phyloP scores from a whole-genome alignment of 1,140 invertebrate genomes.

The Pseudomyrmex dendroicus region DNA sequence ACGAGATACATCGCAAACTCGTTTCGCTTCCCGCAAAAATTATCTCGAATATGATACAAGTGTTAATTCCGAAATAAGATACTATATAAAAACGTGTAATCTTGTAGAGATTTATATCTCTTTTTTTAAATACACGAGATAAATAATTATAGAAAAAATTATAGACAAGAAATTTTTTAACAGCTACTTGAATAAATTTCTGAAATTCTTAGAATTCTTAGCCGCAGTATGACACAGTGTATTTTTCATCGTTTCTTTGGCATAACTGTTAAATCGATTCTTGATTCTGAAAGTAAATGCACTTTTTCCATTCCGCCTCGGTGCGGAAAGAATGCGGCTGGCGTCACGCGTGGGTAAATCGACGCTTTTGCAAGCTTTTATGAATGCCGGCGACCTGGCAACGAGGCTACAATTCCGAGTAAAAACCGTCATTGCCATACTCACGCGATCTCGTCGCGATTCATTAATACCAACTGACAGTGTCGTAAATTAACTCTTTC shows the following conservation, averaged over 20 bases:
- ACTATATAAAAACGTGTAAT: no score
- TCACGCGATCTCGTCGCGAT: slow-evolving; percentile 38
- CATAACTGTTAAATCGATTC: slow-evolving; percentile 3
- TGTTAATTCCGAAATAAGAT: background rate
- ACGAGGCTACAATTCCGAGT: slow-evolving; percentile 27
- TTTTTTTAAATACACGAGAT: no score
- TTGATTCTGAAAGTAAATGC: slow-evolving; percentile 49
- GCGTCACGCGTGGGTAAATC: slow-evolving; percentile 53
- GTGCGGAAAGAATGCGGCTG: slow-evolving; percentile 45
- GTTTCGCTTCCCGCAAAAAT: background rate
- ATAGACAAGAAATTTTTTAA: no score
- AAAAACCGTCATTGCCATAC: slow-evolving; percentile 31
- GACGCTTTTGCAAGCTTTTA: slow-evolving; percentile 52
- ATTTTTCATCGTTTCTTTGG: background rate
- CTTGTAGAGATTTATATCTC: no score
- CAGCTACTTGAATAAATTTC: no score
- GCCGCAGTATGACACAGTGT: background rate
- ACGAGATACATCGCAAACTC: background rate
- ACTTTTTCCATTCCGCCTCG: slow-evolving; percentile 40
- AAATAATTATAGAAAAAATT: no score
- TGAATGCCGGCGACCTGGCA: slow-evolving; percentile 37
- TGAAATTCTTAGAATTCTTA: background rate
- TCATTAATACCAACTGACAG: slow-evolving; percentile 31
- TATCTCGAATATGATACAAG: background rate
- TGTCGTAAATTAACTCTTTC: slow-evolving; percentile 7